phyloP scores from a whole-genome alignment of 2,113 vertebrate genomes.

The Psilopogon haemacephalus region DNA sequence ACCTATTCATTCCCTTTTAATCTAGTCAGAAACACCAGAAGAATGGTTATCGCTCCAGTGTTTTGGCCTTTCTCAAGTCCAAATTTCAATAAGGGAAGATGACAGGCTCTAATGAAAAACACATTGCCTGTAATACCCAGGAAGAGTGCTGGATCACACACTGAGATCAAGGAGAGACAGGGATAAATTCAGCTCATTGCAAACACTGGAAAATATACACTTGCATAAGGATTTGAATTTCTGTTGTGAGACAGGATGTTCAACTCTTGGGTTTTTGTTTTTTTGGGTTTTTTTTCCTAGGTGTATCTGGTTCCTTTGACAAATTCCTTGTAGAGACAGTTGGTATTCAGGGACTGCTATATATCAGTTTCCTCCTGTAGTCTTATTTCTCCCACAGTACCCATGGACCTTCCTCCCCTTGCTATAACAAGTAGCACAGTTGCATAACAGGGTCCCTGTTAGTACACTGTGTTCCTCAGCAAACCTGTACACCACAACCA shows the following conservation, averaged over 20 bases:
- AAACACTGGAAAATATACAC: not conserved
- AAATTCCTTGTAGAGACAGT: not conserved
- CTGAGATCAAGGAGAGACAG: not conserved
- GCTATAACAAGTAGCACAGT: accelerated
- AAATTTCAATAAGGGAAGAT: slow-evolving; percentile 13
- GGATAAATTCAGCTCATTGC: not conserved
- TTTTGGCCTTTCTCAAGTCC: slow-evolving; percentile 17
- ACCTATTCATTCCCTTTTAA: not conserved
- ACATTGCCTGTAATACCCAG: not conserved
- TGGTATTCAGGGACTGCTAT: accelerated
- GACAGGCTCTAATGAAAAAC: slow-evolving; percentile 2
- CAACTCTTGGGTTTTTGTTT: not conserved
- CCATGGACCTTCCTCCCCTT: not conserved
- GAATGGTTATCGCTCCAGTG: not conserved
- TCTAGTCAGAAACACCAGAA: slow-evolving; percentile 1
- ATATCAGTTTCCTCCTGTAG: not conserved
- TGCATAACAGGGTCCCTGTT: accelerated
- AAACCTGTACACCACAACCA: not conserved
- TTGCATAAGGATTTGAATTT: not conserved
- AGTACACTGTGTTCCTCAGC: no score
- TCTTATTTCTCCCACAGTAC: not conserved
- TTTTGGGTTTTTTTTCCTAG: not conserved
- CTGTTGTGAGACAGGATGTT: not conserved
- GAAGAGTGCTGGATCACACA: not conserved
- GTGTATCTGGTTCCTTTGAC: not conserved